A percentile compares a stretch with the other conserved stretches of the same genome.
Conservation (phyloP, 2,888 invertebrate genomes). For the Archaeoteleia sp. region DNA sequence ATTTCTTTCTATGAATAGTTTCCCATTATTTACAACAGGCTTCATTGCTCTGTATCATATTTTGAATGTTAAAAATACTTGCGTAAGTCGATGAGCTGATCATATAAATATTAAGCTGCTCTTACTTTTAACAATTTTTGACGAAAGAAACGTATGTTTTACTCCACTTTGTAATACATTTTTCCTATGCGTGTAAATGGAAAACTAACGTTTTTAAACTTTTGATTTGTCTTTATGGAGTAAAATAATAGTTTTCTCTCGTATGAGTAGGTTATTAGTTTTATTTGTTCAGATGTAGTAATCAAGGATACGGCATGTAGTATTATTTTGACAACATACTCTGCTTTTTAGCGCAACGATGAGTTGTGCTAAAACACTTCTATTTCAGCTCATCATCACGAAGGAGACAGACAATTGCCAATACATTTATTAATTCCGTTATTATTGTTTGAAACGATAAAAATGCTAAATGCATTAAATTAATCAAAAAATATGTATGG, state of each 20-base stretch:
- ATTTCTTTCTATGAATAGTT: no score
- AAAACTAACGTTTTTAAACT: no score
- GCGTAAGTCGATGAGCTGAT: background rate
- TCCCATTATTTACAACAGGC: no score
- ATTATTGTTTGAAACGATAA: no score
- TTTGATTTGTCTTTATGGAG: background rate
- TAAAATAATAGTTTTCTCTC: background rate
- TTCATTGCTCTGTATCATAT: background rate
- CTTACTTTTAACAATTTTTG: no score
- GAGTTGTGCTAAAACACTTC: background rate
- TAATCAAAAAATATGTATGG: no score
- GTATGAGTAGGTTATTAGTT: background rate
- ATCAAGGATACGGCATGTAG: constrained; percentile 1
- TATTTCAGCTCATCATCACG: no score
- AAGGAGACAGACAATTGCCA: no score
- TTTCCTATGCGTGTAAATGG: no score
- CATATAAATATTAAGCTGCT: background rate
- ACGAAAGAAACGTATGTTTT: background rate
- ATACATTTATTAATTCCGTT: no score
- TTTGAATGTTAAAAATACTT: background rate
- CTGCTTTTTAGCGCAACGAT: background rate
- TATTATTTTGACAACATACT: constrained; percentile 3
- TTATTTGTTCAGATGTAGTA: background rate
- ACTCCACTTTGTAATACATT: background rate
- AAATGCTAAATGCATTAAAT: no score